Conservation (phyloP, 2,113 vertebrate genomes). For the Catagonus wagneri region DNA sequence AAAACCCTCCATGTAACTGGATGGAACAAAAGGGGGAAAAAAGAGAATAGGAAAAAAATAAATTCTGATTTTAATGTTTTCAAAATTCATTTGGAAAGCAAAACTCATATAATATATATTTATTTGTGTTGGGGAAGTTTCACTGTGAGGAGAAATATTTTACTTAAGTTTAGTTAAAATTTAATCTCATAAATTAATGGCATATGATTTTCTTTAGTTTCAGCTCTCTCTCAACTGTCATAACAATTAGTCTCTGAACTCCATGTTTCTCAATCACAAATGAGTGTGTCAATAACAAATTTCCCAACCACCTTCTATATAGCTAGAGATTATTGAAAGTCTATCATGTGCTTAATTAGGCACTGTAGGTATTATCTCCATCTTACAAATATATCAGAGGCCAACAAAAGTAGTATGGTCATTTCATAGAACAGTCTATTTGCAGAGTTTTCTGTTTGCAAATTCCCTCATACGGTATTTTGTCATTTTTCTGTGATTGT, state of each 20-base stretch:
- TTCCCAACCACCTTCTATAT: neutral
- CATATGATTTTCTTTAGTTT: neutral
- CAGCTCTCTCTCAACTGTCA: neutral
- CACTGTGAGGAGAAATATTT: neutral
- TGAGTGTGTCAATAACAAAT: neutral
- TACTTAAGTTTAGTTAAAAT: neutral
- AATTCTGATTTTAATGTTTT: neutral
- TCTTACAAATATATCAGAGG: neutral
- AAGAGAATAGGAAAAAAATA: neutral
- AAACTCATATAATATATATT: neutral
- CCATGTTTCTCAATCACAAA: neutral
- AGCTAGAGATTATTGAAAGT: neutral
- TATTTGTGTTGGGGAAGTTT: neutral
- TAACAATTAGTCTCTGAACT: neutral
- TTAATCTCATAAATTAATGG: neutral
- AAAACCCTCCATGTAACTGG: no score
- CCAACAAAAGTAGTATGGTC: neutral
- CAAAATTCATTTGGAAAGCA: neutral
- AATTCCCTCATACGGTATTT: neutral
- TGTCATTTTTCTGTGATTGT: neutral
- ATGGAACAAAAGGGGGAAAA: no score
- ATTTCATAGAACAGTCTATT: neutral
- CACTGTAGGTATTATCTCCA: neutral
- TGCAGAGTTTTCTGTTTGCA: neutral
- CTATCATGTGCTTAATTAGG: neutral